Conservation (phyloP, 2,797 vertebrate genomes). For the Vipera ursinii region DNA sequence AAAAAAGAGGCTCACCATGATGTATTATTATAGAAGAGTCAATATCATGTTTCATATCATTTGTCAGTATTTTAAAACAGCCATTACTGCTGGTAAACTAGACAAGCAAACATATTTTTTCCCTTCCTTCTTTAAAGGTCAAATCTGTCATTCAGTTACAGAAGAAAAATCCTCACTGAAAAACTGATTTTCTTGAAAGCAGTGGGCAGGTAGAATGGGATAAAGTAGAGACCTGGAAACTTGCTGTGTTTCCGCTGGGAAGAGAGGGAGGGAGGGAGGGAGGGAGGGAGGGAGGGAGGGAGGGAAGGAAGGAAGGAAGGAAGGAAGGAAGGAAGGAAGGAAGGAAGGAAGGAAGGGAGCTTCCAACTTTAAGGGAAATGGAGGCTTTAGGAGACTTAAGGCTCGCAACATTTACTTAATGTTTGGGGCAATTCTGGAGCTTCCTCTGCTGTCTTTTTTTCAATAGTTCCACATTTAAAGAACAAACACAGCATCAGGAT, state of each 20-base stretch:
- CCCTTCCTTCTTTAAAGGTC: not conserved
- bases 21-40: slow-evolving; percentile 9
- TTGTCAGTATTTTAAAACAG: slow-evolving; percentile 32
- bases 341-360: not conserved
- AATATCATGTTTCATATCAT: slow-evolving; percentile 14
- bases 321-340: not conserved
- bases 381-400: not conserved
- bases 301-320: not conserved
- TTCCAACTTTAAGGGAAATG: not conserved
- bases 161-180: not conserved
- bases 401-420: not conserved
- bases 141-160: slow-evolving; percentile 3
- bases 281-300: not conserved
- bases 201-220: not conserved
- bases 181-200: not conserved
- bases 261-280: not conserved
- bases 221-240: not conserved
- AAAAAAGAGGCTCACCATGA: not conserved
- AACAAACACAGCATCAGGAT: not conserved
- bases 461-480: not conserved
- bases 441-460: not conserved
- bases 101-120: slow-evolving; percentile 1
- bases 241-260: not conserved
- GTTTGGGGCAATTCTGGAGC: not conserved
- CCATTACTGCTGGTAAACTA: slow-evolving; percentile 23